Evolutionary conservation across 2,113 vertebrate genomes (phyloP).

Genomic region (Suricata suricatta): DNA sequence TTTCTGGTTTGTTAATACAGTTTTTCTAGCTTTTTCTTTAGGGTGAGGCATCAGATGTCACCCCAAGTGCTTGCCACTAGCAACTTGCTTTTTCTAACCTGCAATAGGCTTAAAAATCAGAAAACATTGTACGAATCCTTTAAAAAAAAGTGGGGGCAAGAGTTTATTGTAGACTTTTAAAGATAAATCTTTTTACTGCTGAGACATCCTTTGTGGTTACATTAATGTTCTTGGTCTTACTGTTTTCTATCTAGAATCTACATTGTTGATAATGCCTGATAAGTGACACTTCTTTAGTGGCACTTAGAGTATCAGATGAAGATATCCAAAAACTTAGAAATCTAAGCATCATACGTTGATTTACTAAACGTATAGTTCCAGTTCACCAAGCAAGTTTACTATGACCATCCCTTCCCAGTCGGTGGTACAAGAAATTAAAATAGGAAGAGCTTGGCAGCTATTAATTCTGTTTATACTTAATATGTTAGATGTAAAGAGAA

Average conservation of each 20-base stretch:
- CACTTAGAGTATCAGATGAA: neutral
- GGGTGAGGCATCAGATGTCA: neutral
- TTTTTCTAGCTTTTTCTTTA: slow-evolving; percentile 6
- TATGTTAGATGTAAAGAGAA: neutral
- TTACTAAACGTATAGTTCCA: neutral
- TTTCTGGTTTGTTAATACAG: slow-evolving; percentile 43
- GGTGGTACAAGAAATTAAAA: neutral
- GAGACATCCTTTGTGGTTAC: neutral
- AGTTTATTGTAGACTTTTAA: neutral
- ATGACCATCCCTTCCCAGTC: neutral
- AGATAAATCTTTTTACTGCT: neutral
- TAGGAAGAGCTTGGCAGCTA: neutral
- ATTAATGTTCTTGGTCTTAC: neutral
- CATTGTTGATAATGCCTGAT: neutral
- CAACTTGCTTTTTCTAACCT: slow-evolving; percentile 15
- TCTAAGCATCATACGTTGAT: neutral
- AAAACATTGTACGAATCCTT: slow-evolving; percentile 25
- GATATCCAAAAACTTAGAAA: neutral
- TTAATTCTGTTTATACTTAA: neutral
- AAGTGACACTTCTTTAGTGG: neutral
- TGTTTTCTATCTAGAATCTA: neutral
- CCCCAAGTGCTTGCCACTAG: neutral
- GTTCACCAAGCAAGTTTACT: neutral
- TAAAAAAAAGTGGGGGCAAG: neutral
- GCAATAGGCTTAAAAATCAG: neutral